phyloP scores from a whole-genome alignment of 2,797 vertebrate genomes.

The Enteromius viviparus region DNA sequence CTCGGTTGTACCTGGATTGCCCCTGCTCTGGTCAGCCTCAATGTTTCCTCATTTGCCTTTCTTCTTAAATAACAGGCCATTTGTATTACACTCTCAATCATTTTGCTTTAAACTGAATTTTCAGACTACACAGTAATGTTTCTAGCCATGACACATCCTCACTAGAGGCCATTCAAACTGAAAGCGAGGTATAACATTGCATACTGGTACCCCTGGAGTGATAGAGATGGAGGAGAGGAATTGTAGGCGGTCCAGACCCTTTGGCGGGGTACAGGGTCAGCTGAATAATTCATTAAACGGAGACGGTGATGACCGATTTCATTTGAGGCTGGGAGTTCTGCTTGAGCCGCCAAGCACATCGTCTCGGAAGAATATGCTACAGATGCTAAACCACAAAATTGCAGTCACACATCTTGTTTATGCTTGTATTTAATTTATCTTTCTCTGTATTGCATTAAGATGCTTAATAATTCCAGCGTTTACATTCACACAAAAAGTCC shows the following conservation, averaged over 20 bases:
- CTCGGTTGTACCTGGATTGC: slow-evolving; percentile 19
- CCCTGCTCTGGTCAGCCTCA: slow-evolving; percentile 22
- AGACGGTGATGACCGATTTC: slow-evolving; percentile 58
- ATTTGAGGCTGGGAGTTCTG: slow-evolving; percentile 45
- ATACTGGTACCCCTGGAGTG: background rate
- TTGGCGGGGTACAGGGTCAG: slow-evolving; percentile 32
- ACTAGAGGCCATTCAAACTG: background rate
- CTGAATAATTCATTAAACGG: slow-evolving; percentile 66
- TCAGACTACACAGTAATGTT: background rate
- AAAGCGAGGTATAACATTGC: slow-evolving; percentile 15
- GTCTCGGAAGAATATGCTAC: background rate
- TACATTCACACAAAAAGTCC: background rate
- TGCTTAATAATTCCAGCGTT: background rate
- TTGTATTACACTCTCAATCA: background rate
- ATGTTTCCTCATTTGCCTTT: slow-evolving; percentile 11
- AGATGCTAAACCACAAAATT: background rate
- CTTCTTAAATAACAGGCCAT: slow-evolving; percentile 46
- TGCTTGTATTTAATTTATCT: background rate
- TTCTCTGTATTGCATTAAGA: background rate
- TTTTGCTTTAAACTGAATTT: background rate
- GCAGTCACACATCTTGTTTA: background rate
- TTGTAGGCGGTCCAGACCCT: slow-evolving; percentile 34
- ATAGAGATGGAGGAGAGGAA: background rate
- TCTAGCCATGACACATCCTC: slow-evolving; percentile 19
- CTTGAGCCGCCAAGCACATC: background rate